These are phyloP conservation scores for Cosmia pyralina DNA, from an alignment of 2,888 invertebrate species.

Conservation along the genomic window DNA sequence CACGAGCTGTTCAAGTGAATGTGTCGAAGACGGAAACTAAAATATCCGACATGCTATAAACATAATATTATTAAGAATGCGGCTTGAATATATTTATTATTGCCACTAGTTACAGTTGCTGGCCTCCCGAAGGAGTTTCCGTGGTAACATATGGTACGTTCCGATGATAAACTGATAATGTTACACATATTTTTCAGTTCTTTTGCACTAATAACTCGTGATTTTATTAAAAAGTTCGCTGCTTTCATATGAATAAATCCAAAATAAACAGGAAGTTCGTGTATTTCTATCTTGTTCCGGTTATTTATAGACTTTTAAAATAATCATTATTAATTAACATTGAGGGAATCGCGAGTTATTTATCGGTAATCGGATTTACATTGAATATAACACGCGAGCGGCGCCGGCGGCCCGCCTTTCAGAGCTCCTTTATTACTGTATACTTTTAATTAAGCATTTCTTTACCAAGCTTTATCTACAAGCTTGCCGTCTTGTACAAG, in stretches of 20 bases:
- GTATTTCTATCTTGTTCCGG: background rate
- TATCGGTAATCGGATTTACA: slow-evolving; percentile 56
- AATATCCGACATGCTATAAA: slow-evolving; percentile 32
- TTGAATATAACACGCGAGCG: slow-evolving; percentile 38
- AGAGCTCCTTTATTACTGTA: slow-evolving; percentile 51
- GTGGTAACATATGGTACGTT: slow-evolving; percentile 36
- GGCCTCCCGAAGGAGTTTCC: slow-evolving; percentile 29
- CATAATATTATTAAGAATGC: slow-evolving; percentile 39
- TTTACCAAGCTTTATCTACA: slow-evolving; percentile 39
- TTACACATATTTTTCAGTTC: slow-evolving; percentile 40
- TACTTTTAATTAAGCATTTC: slow-evolving; percentile 63
- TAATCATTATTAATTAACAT: slow-evolving; percentile 16
- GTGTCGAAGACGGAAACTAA: slow-evolving; percentile 6
- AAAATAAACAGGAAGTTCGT: background rate
- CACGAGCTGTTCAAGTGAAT: slow-evolving; percentile 17
- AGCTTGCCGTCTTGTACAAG: slow-evolving; percentile 35
- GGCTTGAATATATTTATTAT: slow-evolving; percentile 37
- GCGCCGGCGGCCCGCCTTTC: slow-evolving; percentile 28
- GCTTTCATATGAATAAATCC: slow-evolving; percentile 17
- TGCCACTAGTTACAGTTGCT: slow-evolving; percentile 41
- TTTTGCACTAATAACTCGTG: slow-evolving; percentile 13
- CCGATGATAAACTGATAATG: slow-evolving; percentile 44
- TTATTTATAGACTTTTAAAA: slow-evolving; percentile 2
- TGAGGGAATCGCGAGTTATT: slow-evolving; percentile 35
- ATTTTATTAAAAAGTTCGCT: slow-evolving; percentile 23